phyloP scores from a whole-genome alignment of 1,140 invertebrate species.

The Bicyclus anynana region DNA sequence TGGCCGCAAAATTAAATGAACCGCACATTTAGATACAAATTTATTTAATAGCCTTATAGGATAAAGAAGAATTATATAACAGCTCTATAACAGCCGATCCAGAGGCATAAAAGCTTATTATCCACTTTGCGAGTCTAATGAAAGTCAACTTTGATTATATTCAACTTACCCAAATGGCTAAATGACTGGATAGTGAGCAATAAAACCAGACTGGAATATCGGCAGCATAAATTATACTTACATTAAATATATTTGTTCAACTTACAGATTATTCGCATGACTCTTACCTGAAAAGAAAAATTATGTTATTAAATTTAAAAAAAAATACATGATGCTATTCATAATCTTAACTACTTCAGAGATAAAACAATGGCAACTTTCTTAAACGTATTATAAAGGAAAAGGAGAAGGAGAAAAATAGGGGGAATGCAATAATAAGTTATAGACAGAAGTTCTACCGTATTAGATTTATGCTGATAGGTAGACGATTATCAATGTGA shows the following conservation, averaged over 20 bases:
- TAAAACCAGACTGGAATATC: background rate
- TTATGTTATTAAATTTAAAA: too few species aligned
- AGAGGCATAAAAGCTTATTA: conserved; percentile 2
- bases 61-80: background rate
- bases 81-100: background rate
- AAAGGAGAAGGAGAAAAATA: too few species aligned
- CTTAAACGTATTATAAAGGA: too few species aligned
- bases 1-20: too few species aligned
- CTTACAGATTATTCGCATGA: background rate
- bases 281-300: conserved; percentile 33
- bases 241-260: background rate
- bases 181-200: background rate
- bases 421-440: too few species aligned
- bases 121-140: background rate
- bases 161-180: background rate
- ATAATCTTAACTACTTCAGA: too few species aligned
- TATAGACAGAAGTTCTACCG: too few species aligned
- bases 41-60: background rate
- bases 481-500: too few species aligned
- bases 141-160: background rate
- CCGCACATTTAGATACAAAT: too few species aligned
- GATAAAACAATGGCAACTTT: too few species aligned
- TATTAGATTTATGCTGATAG: too few species aligned
- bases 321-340: too few species aligned
- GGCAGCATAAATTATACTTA: background rate